Conservation (phyloP, 2,113 vertebrate genomes). For the Paedocypris sp. region DNA sequence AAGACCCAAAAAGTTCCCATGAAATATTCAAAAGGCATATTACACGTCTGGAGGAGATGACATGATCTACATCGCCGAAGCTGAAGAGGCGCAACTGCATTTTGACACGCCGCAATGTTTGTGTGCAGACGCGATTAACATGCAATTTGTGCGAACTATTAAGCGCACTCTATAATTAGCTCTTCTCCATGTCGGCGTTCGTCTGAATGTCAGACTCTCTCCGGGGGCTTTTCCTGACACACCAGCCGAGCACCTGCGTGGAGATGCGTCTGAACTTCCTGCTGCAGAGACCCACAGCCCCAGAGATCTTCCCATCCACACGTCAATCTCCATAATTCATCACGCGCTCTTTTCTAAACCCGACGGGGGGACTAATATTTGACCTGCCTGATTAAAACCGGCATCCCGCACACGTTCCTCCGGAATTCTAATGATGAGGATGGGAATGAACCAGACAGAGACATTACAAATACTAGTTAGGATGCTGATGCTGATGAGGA, state of each 20-base stretch:
- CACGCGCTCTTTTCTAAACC: background rate
- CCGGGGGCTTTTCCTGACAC: background rate
- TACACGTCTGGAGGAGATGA: constrained; percentile 27
- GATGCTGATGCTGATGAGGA: too few species aligned
- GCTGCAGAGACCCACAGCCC: constrained; percentile 7
- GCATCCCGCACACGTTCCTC: background rate
- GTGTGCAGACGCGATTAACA: too few species aligned
- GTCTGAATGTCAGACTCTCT: constrained; percentile 1
- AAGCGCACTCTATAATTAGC: too few species aligned
- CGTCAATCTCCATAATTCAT: background rate
- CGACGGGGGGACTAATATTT: background rate
- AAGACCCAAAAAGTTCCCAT: constrained; percentile 23
- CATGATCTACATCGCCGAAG: too few species aligned
- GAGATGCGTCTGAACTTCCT: constrained; percentile 19
- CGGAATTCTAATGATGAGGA: background rate
- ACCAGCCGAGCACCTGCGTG: constrained; percentile 9
- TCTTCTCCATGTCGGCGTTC: background rate
- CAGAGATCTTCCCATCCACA: background rate
- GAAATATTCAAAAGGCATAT: constrained; percentile 34
- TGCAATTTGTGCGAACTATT: background rate
- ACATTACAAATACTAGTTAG: too few species aligned
- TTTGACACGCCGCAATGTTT: too few species aligned
- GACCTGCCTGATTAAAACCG: constrained; percentile 1
- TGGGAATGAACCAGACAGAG: too few species aligned
- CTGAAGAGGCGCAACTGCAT: too few species aligned